Evolutionary conservation across 2,113 vertebrate genomes (phyloP).

Genomic region (Crotalus viridis): DNA sequence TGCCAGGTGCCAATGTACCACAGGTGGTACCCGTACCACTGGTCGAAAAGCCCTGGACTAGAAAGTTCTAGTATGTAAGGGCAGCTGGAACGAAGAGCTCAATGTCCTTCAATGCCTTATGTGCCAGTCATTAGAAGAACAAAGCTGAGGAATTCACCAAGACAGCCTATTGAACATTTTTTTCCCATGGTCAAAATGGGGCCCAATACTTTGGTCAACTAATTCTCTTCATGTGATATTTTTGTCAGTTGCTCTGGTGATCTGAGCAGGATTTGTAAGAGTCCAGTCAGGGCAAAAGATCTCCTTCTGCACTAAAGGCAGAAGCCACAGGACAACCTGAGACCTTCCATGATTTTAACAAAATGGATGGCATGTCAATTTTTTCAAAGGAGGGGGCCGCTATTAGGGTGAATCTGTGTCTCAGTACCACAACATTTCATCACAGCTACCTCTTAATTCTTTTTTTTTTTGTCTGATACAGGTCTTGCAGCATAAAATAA

Average conservation of each 20-base stretch:
- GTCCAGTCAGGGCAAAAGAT: neutral
- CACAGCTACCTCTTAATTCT: neutral
- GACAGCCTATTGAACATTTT: neutral
- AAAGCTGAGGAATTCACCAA: neutral
- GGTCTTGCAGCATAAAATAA: neutral
- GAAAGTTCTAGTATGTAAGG: neutral
- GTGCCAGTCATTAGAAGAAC: neutral
- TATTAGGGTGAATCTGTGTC: neutral
- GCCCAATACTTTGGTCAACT: neutral
- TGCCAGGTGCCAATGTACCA: no score
- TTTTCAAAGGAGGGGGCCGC: neutral
- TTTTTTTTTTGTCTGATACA: neutral
- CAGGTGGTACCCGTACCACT: no score
- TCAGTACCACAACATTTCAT: neutral
- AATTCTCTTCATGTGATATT: neutral
- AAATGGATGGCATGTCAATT: neutral
- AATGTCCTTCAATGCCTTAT: neutral
- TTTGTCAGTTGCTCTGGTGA: neutral
- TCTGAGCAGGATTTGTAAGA: neutral
- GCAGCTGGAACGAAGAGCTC: neutral
- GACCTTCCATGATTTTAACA: neutral
- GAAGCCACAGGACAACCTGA: neutral
- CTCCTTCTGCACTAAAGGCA: neutral
- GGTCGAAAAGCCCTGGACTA: no score
- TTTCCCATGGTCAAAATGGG: neutral